These are phyloP conservation scores for Ernsta delagoae DNA, from an alignment of 2,888 invertebrate genomes.

Conservation along the genomic window DNA sequence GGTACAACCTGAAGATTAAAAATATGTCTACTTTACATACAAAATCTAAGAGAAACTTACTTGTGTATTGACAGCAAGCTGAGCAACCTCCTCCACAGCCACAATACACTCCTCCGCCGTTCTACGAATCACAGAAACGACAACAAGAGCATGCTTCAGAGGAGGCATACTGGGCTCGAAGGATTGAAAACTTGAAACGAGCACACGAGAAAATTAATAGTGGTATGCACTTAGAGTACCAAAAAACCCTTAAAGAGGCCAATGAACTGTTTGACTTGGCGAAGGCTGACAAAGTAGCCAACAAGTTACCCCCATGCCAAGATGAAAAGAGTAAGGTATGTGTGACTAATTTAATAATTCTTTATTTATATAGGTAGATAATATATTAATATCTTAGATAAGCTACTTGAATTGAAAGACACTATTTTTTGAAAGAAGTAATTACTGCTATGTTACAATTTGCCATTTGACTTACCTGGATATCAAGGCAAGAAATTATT, in stretches of 20 bases:
- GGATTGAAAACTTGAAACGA: conserved; percentile 73
- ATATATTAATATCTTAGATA: too few relatives aligned
- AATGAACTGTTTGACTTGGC: conserved; percentile 69
- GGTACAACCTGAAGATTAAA: too few relatives aligned
- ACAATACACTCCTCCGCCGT: conserved; percentile 35
- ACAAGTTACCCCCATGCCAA: conserved; percentile 74
- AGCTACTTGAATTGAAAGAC: too few relatives aligned
- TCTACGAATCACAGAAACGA: conserved; percentile 57
- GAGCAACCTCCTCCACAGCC: too few relatives aligned
- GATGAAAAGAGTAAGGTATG: conserved; percentile 76
- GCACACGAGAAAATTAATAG: conserved; percentile 74
- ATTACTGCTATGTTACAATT: too few relatives aligned
- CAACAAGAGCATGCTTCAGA: conserved; percentile 68
- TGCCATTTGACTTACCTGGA: too few relatives aligned
- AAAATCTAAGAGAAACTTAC: too few relatives aligned
- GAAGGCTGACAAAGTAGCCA: conserved; percentile 64
- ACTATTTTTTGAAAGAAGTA: too few relatives aligned
- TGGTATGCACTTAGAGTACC: conserved; percentile 73
- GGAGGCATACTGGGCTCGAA: conserved; percentile 75
- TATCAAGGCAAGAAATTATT: too few relatives aligned
- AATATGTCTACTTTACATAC: too few relatives aligned
- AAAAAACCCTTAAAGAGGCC: conserved; percentile 75
- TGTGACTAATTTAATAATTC: background rate
- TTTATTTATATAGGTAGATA: too few relatives aligned
- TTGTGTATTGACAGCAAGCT: too few relatives aligned